Evolutionary conservation across 2,113 vertebrate genomes (phyloP).

Genomic region (Eulacestoma nigropectus): DNA sequence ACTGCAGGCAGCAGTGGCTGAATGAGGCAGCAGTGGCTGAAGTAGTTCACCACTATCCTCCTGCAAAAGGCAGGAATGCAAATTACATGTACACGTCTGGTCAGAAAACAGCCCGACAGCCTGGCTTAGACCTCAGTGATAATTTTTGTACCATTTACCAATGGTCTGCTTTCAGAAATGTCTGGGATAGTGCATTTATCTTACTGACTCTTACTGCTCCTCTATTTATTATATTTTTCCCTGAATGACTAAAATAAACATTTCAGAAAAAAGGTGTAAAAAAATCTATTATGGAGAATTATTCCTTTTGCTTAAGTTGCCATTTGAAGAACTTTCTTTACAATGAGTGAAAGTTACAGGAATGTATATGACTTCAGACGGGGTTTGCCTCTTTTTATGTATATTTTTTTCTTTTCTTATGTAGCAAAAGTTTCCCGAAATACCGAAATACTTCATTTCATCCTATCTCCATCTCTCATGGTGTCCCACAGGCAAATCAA

Average conservation of each 20-base stretch:
- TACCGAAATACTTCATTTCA: not conserved
- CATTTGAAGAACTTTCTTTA: not conserved
- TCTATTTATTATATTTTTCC: not conserved
- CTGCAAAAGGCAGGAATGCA: not conserved
- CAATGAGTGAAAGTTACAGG: not conserved
- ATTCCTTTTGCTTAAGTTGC: not conserved
- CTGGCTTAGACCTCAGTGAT: not conserved
- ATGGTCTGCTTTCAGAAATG: not conserved
- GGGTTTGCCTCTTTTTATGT: not conserved
- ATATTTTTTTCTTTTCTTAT: not conserved
- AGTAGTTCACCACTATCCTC: not conserved
- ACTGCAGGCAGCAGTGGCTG: not conserved
- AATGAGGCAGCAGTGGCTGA: not conserved
- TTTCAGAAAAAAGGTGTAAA: not conserved
- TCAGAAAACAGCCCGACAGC: not conserved
- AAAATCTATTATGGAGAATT: not conserved
- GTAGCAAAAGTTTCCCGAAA: not conserved
- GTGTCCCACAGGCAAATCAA: not conserved
- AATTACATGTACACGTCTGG: fast-evolving
- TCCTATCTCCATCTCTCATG: not conserved
- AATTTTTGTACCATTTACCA: fast-evolving
- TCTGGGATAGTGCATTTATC: not conserved
- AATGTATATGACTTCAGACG: not conserved
- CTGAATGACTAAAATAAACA: not conserved
- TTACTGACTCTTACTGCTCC: not conserved